Base-by-base conservation (phyloP, 1,140 invertebrate species). In the Drosophila tristis region DNA sequence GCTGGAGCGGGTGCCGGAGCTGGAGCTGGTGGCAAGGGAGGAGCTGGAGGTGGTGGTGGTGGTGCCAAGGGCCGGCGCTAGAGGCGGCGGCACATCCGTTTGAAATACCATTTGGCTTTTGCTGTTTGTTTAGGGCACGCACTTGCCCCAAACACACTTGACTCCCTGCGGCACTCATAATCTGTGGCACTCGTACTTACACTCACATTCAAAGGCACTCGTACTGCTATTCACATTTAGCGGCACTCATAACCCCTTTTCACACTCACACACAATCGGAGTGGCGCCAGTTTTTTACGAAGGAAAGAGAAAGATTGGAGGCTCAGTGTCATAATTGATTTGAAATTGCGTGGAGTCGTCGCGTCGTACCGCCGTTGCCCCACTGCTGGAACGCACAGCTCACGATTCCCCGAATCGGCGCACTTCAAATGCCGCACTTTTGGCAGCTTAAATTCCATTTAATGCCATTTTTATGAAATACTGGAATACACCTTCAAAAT, bases 381-480 rank as follows among this genome's bases (percentile, higher is more conserved):
- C 13, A 20, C 20, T 29, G 15, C 15, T 16, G 5, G 13, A 57
- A 57, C 11, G 35, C 5, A 39, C 35, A 13, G 0, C 11, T 39
- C 31, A 39, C 35, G 35, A 39, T 39, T 39, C 35, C 35, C 11
- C 35, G 35, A 39, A 60, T 67, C 76, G 80, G 80, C 67, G 53
- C 53, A 78, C 77, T 77, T 85, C 80, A 80, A 85, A 77, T 63
- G 9, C 6, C 16, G 50, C 61, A 26, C 29, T 57, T 60, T 62
- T 86, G 81, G 63, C 78, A 86, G 74, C 63, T 66, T 62, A 59
- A 87, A 87, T 81, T 56, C 82, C 74, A 75, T 44, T 78, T 81
- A 81, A 86, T 87, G 49, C 78, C 81, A 15, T 65, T 78, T 73
- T 68, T 86, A 39, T 39, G 35, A 39, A 39, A 35, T 35, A 35